Percentiles rank a stretch among this genome's conserved stretches.
Conservation (phyloP, 1,140 invertebrate genomes). For the Pseudachorutes palmiensis region DNA sequence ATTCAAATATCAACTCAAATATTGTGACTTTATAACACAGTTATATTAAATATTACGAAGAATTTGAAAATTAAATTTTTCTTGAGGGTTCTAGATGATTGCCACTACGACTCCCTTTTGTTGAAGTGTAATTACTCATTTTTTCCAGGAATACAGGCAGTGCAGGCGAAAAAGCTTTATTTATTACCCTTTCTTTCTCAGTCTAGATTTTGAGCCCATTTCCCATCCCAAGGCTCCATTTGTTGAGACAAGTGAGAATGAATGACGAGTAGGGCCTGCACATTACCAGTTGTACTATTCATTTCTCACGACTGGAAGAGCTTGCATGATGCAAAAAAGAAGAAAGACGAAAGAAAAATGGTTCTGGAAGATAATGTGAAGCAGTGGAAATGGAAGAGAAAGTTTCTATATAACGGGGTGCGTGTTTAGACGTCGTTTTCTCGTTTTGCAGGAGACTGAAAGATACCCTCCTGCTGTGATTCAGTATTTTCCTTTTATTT, state of each 20-base stretch:
- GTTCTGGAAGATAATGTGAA: conserved; percentile 1
- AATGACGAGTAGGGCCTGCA: not conserved
- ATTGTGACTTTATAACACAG: not conserved
- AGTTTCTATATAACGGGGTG: not conserved
- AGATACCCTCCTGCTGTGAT: conserved; percentile 10
- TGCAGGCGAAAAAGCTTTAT: conserved; percentile 4
- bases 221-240: not conserved
- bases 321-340: not conserved
- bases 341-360: conserved; percentile 11
- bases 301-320: not conserved
- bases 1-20: not conserved
- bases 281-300: not conserved
- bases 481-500: not conserved
- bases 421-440: not conserved
- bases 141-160: not conserved
- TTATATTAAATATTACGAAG: no score
- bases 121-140: not conserved
- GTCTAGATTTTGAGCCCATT: not conserved
- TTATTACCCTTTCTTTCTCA: conserved; percentile 11
- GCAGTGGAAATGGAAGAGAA: not conserved
- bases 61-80: no score
- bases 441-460: not conserved
- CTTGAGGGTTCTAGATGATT: not conserved
- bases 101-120: not conserved
- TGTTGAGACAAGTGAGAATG: conserved; percentile 3